Percentiles rank a stretch among this genome's conserved stretches.
Conservation (phyloP, 1,140 invertebrate genomes). For the Belonocnema kinseyi region DNA sequence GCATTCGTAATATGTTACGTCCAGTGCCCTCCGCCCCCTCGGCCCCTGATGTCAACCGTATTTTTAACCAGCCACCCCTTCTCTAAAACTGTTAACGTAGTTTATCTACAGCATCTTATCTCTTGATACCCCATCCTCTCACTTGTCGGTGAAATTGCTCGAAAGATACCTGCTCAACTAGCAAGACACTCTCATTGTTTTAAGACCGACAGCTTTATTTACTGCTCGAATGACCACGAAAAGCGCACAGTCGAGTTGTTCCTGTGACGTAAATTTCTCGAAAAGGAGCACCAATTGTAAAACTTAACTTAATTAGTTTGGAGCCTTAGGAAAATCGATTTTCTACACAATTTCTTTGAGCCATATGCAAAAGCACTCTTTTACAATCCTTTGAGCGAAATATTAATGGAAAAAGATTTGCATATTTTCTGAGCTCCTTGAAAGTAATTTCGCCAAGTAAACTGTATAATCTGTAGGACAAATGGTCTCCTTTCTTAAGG, state of each 20-base stretch:
- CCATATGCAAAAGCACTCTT: too few species aligned
- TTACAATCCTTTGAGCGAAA: too few species aligned
- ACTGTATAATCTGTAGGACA: background rate
- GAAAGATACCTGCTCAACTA: constrained; percentile 27
- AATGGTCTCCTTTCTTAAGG: background rate
- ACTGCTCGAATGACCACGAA: constrained; percentile 43
- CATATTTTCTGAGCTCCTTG: background rate
- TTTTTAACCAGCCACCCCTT: too few species aligned
- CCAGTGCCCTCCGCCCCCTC: too few species aligned
- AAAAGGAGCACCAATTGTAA: too few species aligned
- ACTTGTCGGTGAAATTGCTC: constrained; percentile 28
- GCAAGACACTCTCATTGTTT: constrained; percentile 35
- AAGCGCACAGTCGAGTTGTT: constrained; percentile 1
- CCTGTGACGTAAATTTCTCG: background rate
- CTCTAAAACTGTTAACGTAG: too few species aligned
- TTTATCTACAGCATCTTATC: background rate
- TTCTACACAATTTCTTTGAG: too few species aligned
- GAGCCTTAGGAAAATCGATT: too few species aligned
- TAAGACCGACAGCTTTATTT: constrained; percentile 46
- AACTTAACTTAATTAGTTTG: too few species aligned
- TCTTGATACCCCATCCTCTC: background rate
- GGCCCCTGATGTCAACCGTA: too few species aligned
- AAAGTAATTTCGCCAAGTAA: constrained; percentile 14
- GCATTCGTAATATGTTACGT: too few species aligned
- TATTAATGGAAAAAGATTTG: background rate